These are phyloP conservation scores for Gymnocheta viridis DNA, from an alignment of 2,888 invertebrate genomes.

Conservation along the genomic window DNA sequence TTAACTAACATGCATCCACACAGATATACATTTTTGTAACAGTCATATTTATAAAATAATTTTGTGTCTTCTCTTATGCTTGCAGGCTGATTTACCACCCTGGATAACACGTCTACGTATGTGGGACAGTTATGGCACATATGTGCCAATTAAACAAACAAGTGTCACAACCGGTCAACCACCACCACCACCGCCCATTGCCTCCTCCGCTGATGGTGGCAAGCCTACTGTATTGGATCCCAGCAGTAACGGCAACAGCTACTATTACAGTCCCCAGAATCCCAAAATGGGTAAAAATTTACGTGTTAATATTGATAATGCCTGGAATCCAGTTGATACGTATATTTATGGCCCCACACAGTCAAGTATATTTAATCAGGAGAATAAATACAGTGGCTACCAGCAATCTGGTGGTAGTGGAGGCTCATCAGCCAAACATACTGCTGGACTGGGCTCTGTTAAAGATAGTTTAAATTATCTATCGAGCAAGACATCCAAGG, in stretches of 20 bases:
- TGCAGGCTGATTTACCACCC: slow-evolving; percentile 82
- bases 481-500: slow-evolving; percentile 72
- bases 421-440: slow-evolving; percentile 71
- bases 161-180: slow-evolving; percentile 80
- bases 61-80: slow-evolving; percentile 18
- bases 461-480: slow-evolving; percentile 81
- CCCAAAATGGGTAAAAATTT: slow-evolving; percentile 81
- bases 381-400: slow-evolving; percentile 82
- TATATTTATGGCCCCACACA: slow-evolving; percentile 82
- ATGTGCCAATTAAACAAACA: slow-evolving; percentile 81
- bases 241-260: slow-evolving; percentile 76
- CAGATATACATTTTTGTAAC: not conserved
- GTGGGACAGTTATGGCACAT: slow-evolving; percentile 87
- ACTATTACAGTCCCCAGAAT: slow-evolving; percentile 82
- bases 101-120: slow-evolving; percentile 89
- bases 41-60: slow-evolving; percentile 5
- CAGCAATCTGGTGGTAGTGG: slow-evolving; percentile 73
- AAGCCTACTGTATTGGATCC: slow-evolving; percentile 78
- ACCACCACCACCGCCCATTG: slow-evolving; percentile 78
- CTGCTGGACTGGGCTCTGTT: slow-evolving; percentile 75
- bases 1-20: not conserved
- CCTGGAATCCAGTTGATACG: slow-evolving; percentile 82
- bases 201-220: slow-evolving; percentile 77
- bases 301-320: slow-evolving; percentile 82
- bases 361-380: slow-evolving; percentile 82